These are phyloP conservation scores for Bruchidius siliquastri DNA, from an alignment of 2,888 invertebrate species.

Conservation along the genomic window DNA sequence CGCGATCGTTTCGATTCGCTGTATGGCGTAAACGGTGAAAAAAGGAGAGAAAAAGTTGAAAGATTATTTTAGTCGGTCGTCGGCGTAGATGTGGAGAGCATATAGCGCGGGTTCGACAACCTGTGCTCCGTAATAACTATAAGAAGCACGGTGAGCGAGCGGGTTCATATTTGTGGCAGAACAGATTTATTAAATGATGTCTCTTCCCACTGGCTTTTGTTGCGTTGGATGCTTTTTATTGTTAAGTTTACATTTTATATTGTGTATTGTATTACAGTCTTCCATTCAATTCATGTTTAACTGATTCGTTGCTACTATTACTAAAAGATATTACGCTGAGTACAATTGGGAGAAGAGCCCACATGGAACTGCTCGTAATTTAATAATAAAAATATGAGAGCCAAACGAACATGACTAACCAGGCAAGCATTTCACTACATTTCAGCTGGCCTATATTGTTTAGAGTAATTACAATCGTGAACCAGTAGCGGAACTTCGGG, in stretches of 20 bases:
- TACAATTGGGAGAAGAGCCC: not conserved
- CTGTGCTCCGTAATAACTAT: not conserved
- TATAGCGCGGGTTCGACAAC: not conserved
- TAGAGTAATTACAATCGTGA: not conserved
- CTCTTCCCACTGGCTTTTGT: no score
- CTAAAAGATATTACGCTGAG: not conserved
- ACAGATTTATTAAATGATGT: not conserved
- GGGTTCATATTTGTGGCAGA: not conserved
- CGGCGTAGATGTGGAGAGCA: not conserved
- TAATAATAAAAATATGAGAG: not conserved
- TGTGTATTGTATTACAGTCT: not conserved
- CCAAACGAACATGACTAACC: not conserved
- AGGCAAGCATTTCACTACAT: not conserved
- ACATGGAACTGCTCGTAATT: not conserved
- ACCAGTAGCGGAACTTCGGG: not conserved
- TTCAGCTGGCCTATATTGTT: not conserved
- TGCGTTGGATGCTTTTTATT: no score
- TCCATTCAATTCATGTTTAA: not conserved
- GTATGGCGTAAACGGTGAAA: not conserved
- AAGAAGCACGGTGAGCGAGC: not conserved
- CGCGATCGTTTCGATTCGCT: not conserved
- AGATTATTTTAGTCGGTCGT: not conserved
- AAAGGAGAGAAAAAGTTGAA: not conserved
- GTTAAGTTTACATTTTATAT: no score
- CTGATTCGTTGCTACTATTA: not conserved